These are phyloP conservation scores for Corythoichthys intestinalis DNA, from an alignment of 2,113 vertebrate species.

Conservation along the genomic window DNA sequence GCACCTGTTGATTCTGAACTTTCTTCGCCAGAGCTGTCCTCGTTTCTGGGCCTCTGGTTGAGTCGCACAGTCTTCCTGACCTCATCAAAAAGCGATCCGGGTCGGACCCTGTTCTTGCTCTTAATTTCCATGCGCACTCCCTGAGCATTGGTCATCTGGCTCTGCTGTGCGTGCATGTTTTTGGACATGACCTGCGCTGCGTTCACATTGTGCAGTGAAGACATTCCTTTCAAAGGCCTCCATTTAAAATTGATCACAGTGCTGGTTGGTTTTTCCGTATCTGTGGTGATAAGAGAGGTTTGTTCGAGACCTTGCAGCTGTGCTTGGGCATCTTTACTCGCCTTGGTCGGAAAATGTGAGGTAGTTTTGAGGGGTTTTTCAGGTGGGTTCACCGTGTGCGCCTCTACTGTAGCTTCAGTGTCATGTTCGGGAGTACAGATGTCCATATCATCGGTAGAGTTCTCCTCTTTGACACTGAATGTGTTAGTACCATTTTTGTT, in stretches of 20 bases:
- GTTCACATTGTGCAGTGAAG: constrained; percentile 54
- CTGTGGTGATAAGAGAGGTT: constrained; percentile 9
- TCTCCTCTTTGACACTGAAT: constrained; percentile 52
- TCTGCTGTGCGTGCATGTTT: constrained; percentile 42
- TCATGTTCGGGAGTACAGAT: constrained; percentile 84
- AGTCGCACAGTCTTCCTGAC: constrained; percentile 92
- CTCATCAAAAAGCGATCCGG: constrained; percentile 94
- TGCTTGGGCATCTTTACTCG: constrained; percentile 13
- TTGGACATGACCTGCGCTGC: constrained; percentile 44
- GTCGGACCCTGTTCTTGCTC: constrained; percentile 87
- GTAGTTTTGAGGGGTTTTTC: constrained; percentile 31
- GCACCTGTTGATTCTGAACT: constrained; percentile 72
- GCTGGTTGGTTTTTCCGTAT: constrained; percentile 37
- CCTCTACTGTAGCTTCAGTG: constrained; percentile 65
- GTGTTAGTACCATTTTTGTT: constrained; percentile 29
- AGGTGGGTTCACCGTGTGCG: constrained; percentile 7
- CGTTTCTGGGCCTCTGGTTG: constrained; percentile 90
- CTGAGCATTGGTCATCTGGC: constrained; percentile 65
- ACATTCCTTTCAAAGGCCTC: constrained; percentile 86
- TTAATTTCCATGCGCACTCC: constrained; percentile 94
- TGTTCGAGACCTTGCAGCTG: constrained; percentile 29
- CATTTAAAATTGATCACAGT: constrained; percentile 78
- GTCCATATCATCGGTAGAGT: constrained; percentile 84
- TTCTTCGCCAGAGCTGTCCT: constrained; percentile 93
- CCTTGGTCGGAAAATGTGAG: constrained; percentile 22